Conservation (phyloP, 2,888 invertebrate genomes). For the Yponomeuta cagnagella region DNA sequence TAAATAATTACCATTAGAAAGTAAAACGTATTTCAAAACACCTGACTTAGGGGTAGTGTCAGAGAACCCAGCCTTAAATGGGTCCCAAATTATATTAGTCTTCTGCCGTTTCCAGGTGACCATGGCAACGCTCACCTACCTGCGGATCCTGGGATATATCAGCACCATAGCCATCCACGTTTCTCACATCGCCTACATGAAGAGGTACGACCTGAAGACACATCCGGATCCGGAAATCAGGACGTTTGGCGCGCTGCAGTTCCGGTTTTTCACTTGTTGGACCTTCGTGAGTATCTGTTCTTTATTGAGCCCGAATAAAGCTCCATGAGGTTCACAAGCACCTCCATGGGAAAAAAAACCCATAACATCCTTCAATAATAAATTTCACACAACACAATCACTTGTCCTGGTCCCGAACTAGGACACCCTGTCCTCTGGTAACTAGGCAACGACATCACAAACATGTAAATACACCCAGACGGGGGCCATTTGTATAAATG, state of each 20-base stretch:
- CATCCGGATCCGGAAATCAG: slow-evolving; percentile 16
- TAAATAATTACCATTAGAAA: too few species aligned
- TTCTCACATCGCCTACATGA: slow-evolving; percentile 18
- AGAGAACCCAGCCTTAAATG: too few species aligned
- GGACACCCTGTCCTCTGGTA: too few species aligned
- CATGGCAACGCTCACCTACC: slow-evolving; percentile 21
- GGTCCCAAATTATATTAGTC: too few species aligned
- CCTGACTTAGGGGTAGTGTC: too few species aligned
- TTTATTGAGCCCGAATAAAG: background rate
- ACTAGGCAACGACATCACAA: too few species aligned
- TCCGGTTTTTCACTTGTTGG: slow-evolving; percentile 22
- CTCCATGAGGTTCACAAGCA: background rate
- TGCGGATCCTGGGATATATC: slow-evolving; percentile 12
- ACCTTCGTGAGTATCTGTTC: slow-evolving; percentile 20
- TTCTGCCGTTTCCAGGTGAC: background rate
- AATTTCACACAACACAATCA: too few species aligned
- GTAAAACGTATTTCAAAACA: too few species aligned
- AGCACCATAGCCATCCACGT: slow-evolving; percentile 19
- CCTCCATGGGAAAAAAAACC: background rate
- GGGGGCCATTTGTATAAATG: too few species aligned
- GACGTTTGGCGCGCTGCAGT: slow-evolving; percentile 16
- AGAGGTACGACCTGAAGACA: slow-evolving; percentile 14
- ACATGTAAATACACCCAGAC: too few species aligned
- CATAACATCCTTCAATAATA: background rate
- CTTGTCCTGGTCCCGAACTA: too few species aligned